A percentile compares a stretch with the other conserved stretches of the same genome.
These are phyloP conservation scores for Enoplosus armatus DNA, from an alignment of 2,797 vertebrate species.

Conservation along the genomic window DNA sequence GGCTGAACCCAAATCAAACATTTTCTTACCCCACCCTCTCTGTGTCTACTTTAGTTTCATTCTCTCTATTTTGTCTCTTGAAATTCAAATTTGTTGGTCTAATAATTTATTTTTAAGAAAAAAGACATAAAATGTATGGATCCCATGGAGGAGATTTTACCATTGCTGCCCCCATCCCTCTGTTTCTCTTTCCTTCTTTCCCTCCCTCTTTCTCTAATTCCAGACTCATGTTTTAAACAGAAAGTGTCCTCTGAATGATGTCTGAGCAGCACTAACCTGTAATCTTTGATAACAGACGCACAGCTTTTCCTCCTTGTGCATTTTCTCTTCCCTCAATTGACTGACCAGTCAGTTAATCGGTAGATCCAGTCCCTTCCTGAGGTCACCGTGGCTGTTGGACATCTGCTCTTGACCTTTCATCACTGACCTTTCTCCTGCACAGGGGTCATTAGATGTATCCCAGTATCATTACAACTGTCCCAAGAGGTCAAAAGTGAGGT, in stretches of 20 bases:
- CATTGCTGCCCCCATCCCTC: not conserved
- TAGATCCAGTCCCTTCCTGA: slow-evolving; percentile 34
- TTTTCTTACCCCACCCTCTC: not conserved
- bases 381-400: slow-evolving; percentile 48
- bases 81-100: not conserved
- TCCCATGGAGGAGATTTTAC: not conserved
- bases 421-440: slow-evolving; percentile 42
- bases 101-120: too few species aligned
- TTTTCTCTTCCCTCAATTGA: slow-evolving; percentile 25
- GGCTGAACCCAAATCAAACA: not conserved
- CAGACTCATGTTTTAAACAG: slow-evolving; percentile 18
- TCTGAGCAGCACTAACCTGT: slow-evolving; percentile 32
- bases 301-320: not conserved
- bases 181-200: not conserved
- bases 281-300: slow-evolving; percentile 50
- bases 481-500: slow-evolving; percentile 63
- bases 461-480: slow-evolving; percentile 63
- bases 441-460: slow-evolving; percentile 71
- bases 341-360: slow-evolving; percentile 63
- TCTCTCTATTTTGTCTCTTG: not conserved
- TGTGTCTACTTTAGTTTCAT: slow-evolving; percentile 5
- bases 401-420: slow-evolving; percentile 76
- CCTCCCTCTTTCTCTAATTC: slow-evolving; percentile 10
- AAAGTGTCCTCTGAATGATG: slow-evolving; percentile 18
- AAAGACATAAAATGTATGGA: too few species aligned